phyloP scores from a whole-genome alignment of 2,888 invertebrate genomes.

The Calameuta pallipes region DNA sequence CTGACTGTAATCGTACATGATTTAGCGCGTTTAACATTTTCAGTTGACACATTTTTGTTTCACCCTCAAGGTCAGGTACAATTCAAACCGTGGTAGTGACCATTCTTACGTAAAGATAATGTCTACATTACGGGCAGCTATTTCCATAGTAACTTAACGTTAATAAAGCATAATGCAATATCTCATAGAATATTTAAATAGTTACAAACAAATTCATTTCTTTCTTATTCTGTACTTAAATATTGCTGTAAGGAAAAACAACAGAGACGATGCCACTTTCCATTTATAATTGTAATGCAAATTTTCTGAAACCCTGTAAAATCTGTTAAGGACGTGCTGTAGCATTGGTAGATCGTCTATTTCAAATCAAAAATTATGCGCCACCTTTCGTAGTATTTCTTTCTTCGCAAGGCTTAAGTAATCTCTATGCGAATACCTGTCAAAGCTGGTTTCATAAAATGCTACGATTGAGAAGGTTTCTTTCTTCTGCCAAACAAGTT shows the following conservation, averaged over 20 bases:
- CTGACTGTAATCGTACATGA: conserved; percentile 23
- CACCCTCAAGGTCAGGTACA: conserved; percentile 60
- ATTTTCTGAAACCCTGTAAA: not conserved
- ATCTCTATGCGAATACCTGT: not conserved
- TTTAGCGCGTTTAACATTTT: conserved; percentile 17
- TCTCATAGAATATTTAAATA: conserved; percentile 14
- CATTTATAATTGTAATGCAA: not conserved
- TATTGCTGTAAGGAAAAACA: conserved; percentile 2
- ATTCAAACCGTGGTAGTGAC: conserved; percentile 45
- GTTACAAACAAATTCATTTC: conserved; percentile 13
- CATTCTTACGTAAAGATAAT: not conserved
- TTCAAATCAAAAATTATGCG: not conserved
- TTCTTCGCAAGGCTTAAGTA: not conserved
- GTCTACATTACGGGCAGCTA: conserved; percentile 4
- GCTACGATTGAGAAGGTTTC: conserved; percentile 61
- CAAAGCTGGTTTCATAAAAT: conserved; percentile 9
- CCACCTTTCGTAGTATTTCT: not conserved
- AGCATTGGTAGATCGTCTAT: not conserved
- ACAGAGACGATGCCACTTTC: not conserved
- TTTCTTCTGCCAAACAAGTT: conserved; percentile 62
- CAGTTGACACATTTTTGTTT: conserved; percentile 27
- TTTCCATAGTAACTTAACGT: conserved; percentile 4
- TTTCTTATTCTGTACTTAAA: not conserved
- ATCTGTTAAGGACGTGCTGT: not conserved
- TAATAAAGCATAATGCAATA: conserved; percentile 12